Evolutionary conservation across 2,888 invertebrate genomes (phyloP).

Genomic region (Cristatella mucedo): DNA sequence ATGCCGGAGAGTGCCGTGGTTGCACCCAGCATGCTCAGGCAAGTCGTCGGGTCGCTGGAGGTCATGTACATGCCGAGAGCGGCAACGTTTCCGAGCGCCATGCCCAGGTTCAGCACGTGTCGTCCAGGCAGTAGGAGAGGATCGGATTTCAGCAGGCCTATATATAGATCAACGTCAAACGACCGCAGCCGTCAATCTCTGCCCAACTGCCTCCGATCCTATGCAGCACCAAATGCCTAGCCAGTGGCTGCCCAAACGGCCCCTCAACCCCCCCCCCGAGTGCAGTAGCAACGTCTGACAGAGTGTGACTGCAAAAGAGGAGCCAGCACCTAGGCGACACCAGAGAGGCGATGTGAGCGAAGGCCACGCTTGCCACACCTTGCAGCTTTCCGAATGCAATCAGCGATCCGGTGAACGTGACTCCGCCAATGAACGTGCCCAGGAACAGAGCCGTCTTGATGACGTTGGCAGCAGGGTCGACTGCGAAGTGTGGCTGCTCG

Average conservation of each 20-base stretch:
- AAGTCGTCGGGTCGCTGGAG: conserved; percentile 49
- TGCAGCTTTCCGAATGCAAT: conserved; percentile 80
- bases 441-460: conserved; percentile 68
- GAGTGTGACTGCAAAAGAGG: too few species aligned
- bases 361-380: too few species aligned
- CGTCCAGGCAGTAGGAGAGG: conserved; percentile 65
- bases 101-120: conserved; percentile 55
- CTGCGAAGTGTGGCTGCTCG: conserved; percentile 63
- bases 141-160: conserved; percentile 56
- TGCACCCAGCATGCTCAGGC: conserved; percentile 56
- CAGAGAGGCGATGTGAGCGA: too few species aligned
- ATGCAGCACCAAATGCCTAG: too few species aligned
- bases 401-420: conserved; percentile 72
- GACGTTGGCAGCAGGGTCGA: conserved; percentile 55
- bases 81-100: conserved; percentile 54
- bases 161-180: conserved; percentile 13
- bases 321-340: too few species aligned
- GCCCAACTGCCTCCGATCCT: too few species aligned
- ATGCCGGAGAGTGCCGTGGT: conserved; percentile 60
- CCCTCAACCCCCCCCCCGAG: too few species aligned
- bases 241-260: too few species aligned
- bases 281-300: too few species aligned
- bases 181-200: too few species aligned
- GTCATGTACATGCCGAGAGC: conserved; percentile 55
- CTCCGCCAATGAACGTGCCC: conserved; percentile 74